Percentiles rank a stretch among this genome's conserved stretches.
Conservation (phyloP, 2,888 invertebrate species). For the Latrodectus elegans region DNA sequence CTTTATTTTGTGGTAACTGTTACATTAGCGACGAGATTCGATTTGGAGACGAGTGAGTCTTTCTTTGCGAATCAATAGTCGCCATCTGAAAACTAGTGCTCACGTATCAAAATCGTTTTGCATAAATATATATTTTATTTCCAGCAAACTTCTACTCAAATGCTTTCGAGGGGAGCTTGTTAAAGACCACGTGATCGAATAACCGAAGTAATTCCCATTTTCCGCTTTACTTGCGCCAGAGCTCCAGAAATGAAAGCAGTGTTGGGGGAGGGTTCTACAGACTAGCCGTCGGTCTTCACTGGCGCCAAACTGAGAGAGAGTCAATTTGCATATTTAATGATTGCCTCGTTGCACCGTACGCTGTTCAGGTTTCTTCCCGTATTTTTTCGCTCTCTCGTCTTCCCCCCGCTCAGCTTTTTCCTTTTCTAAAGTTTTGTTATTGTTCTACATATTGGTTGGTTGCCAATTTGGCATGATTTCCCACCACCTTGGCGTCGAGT, state of each 20-base stretch:
- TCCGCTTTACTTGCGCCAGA: conserved; percentile 16
- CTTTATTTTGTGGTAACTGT: background rate
- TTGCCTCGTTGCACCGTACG: conserved; percentile 32
- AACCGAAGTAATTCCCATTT: conserved; percentile 17
- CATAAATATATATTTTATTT: conserved; percentile 41
- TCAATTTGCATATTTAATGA: conserved; percentile 65
- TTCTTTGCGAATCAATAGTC: conserved; percentile 29
- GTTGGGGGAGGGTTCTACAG: background rate
- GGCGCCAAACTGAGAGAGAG: conserved; percentile 51
- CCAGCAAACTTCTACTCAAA: conserved; percentile 4
- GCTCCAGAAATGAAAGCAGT: background rate
- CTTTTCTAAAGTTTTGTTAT: conserved; percentile 40
- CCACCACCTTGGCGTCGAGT: conserved; percentile 40
- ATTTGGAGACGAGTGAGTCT: background rate
- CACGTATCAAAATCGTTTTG: conserved; percentile 18
- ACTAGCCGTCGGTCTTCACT: conserved; percentile 51
- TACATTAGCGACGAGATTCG: background rate
- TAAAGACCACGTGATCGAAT: conserved; percentile 41
- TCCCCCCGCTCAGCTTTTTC: conserved; percentile 1
- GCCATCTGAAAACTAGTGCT: conserved; percentile 20
- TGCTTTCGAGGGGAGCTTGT: conserved; percentile 27
- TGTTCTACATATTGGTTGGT: conserved; percentile 47
- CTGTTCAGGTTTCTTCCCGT: conserved; percentile 40
- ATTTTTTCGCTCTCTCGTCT: conserved; percentile 17
- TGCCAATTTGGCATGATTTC: conserved; percentile 56